Evolutionary conservation across 2,113 vertebrate species (phyloP), one percentile per base, ranked within the genome.

Genomic region (Tiliqua scincoides): DNA sequence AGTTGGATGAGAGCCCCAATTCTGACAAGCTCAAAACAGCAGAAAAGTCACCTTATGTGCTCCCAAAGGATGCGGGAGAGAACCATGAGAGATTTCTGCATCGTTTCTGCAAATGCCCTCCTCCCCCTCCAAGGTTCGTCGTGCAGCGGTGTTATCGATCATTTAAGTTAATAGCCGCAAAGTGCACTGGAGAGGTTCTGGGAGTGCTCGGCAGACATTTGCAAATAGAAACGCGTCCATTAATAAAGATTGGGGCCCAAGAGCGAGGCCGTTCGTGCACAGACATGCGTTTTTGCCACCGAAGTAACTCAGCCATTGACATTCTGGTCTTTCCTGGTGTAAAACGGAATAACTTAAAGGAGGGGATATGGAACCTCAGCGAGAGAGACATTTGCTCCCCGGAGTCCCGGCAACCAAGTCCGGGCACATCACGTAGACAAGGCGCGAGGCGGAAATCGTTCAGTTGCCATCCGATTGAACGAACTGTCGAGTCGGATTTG

Each of bases 191-290:
- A 77, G 86, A 74, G 71, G 0, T 0, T 43, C 27, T 9, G 3
- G 11, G 23, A 48, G 80, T 8, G 0, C 35, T 63, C 8, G 65
- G 1, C 79, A 89, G 87, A 79, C 81, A 10, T 65, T 84, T 88
- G 88, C 82, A 76, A 77, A 91, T 88, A 82, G 79, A 86, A 90
- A 89, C 0, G 68, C 70, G 48, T 78, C 84, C 83, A 84, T 73
- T 85, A 79, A 81, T 75, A 74, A 78, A 92, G 84, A 82, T 80
- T 48, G 6, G 62, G 77, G 85, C 75, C 48, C 77, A 71, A 79
- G 71, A 89, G 75, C 21, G 11, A 21, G 11, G 25, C 43, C 0
- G 3, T 0, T 8, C 30, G 52, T 75, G 72, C 88, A 78, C 84
- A 87, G 82, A 70, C 76, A 62, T 70, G 84, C 57, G 6, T 76